These are phyloP conservation scores for Bostrychus sinensis DNA, from an alignment of 2,113 vertebrate genomes.

Conservation along the genomic window DNA sequence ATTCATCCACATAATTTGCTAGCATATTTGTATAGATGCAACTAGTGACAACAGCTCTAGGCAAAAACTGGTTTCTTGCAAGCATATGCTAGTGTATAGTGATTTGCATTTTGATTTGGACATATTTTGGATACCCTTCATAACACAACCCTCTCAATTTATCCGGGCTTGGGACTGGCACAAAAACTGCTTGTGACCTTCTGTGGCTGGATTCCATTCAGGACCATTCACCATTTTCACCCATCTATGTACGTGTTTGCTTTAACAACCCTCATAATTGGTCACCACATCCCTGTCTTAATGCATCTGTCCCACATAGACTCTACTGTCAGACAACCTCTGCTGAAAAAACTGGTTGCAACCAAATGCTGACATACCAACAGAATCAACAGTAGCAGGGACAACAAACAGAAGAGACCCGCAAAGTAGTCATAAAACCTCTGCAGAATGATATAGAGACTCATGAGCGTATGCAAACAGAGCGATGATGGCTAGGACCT, in stretches of 20 bases:
- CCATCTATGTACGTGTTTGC: constrained; percentile 88
- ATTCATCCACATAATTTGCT: too few relatives aligned
- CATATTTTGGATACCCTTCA: too few relatives aligned
- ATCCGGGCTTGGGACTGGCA: too few relatives aligned
- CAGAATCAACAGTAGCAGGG: constrained; percentile 1
- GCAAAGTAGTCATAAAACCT: constrained; percentile 50
- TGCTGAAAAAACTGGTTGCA: not conserved
- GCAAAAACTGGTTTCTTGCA: not conserved
- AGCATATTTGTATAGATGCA: too few relatives aligned
- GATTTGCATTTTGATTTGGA: too few relatives aligned
- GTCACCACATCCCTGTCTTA: constrained; percentile 65
- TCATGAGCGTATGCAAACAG: constrained; percentile 48
- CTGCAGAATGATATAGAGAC: constrained; percentile 57
- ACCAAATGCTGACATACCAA: not conserved
- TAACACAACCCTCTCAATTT: too few relatives aligned
- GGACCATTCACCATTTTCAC: constrained; percentile 66
- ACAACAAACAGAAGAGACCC: constrained; percentile 38
- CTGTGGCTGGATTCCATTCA: too few relatives aligned
- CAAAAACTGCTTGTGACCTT: too few relatives aligned
- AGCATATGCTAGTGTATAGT: too few relatives aligned
- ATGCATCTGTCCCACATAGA: constrained; percentile 23
- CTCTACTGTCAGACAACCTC: constrained; percentile 4
- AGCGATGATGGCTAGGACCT: constrained; percentile 56
- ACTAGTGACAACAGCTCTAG: too few relatives aligned
- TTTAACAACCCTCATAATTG: constrained; percentile 83